These are phyloP conservation scores for Lagopus leucura DNA, from an alignment of 2,113 vertebrate genomes.

Conservation along the genomic window DNA sequence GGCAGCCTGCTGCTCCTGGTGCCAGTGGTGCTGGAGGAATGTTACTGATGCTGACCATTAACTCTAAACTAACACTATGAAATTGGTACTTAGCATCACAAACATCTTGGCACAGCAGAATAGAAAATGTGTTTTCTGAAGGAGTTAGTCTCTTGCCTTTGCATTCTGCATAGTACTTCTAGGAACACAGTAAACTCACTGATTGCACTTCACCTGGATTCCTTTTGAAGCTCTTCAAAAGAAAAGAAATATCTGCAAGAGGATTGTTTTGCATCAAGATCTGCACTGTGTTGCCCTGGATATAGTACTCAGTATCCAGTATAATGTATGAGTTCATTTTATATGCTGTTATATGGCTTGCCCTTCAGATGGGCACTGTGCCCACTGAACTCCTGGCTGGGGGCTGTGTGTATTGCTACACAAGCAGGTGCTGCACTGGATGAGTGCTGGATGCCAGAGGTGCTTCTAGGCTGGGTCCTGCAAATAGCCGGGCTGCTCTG, in stretches of 20 bases:
- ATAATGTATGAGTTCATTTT: neutral
- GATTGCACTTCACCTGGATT: neutral
- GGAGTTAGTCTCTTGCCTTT: neutral
- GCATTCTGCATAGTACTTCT: neutral
- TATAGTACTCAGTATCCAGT: neutral
- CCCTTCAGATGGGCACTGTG: too few relatives aligned
- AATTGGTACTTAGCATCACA: conserved; percentile 53
- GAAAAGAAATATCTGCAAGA: neutral
- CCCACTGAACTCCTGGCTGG: accelerated
- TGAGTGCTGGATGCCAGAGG: neutral
- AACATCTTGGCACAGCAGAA: neutral
- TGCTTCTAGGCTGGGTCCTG: neutral
- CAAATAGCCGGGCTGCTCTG: neutral
- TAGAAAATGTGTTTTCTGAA: neutral
- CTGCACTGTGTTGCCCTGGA: neutral
- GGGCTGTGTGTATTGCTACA: neutral
- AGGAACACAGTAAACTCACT: neutral
- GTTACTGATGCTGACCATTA: conserved; percentile 43
- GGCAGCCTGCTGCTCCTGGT: neutral
- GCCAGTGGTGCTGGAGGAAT: neutral
- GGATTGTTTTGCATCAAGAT: neutral
- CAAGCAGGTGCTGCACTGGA: accelerated
- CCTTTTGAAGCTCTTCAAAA: neutral
- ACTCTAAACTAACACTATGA: conserved; percentile 60
- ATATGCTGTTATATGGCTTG: neutral